These are phyloP conservation scores for Thermophis baileyi DNA, from an alignment of 2,113 vertebrate species.

Conservation along the genomic window DNA sequence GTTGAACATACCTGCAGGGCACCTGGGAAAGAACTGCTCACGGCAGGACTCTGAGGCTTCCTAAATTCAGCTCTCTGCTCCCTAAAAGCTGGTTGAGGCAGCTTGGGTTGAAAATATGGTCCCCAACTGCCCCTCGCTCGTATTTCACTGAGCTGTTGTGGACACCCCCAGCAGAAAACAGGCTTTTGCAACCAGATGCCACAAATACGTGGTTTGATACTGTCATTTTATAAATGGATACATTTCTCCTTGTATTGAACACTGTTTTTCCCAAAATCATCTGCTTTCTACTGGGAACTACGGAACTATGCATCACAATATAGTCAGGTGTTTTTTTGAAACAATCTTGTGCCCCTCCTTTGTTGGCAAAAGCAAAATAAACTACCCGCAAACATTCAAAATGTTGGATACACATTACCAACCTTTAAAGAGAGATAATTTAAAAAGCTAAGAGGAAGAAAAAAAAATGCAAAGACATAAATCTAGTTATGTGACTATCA, in stretches of 20 bases:
- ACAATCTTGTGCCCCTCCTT: not conserved
- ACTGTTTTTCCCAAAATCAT: conserved; percentile 46
- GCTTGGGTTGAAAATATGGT: not conserved
- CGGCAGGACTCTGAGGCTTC: not conserved
- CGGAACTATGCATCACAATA: not conserved
- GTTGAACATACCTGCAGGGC: not conserved
- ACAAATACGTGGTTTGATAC: not conserved
- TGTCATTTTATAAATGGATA: not conserved
- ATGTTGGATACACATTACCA: conserved; percentile 8
- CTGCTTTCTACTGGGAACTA: not conserved
- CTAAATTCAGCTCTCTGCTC: not conserved
- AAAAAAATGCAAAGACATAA: conserved; percentile 35
- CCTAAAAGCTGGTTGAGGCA: not conserved
- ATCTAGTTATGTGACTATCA: conserved; percentile 30
- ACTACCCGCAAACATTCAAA: fast-evolving
- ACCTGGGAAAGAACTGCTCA: not conserved
- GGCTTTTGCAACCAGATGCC: conserved; percentile 51
- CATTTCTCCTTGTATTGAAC: not conserved
- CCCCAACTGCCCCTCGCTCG: not conserved
- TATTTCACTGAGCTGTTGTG: not conserved
- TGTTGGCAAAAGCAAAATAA: not conserved
- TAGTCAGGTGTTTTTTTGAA: not conserved
- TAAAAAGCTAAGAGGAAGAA: conserved; percentile 12
- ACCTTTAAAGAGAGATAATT: conserved; percentile 39
- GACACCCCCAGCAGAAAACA: conserved; percentile 37